A percentile compares a stretch with the other conserved stretches of the same genome.
These are phyloP conservation scores for Tenualosa ilisha DNA, from an alignment of 2,797 vertebrate species.

Conservation along the genomic window DNA sequence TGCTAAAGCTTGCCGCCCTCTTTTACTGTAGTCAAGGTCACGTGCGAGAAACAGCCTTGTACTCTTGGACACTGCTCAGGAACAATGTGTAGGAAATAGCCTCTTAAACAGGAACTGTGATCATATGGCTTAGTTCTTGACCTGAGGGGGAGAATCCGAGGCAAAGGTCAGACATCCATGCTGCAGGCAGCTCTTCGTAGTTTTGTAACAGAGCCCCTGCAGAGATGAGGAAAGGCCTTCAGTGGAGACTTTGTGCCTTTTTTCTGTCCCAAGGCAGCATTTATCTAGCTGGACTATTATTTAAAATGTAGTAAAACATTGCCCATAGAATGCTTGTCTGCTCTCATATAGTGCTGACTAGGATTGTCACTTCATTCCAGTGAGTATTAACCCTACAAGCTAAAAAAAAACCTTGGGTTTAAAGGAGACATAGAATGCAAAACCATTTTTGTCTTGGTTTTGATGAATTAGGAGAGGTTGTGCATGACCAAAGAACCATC, in stretches of 20 bases:
- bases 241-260: not conserved
- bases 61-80: not conserved
- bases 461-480: no score
- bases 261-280: not conserved
- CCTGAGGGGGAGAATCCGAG: not conserved
- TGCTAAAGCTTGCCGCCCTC: not conserved
- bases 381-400: not conserved
- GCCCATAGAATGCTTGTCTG: not conserved
- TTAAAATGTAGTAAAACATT: not conserved
- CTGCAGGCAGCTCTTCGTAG: not conserved
- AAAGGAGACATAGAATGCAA: no score
- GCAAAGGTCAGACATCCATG: not conserved
- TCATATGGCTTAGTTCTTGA: constrained; percentile 8
- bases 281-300: not conserved
- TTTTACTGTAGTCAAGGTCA: not conserved
- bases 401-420: no score
- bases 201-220: not conserved
- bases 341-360: not conserved
- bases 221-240: not conserved
- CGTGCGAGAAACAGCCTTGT: not conserved
- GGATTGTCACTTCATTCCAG: not conserved
- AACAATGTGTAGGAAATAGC: not conserved
- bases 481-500: no score
- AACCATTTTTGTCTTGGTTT: no score
- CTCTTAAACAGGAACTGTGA: not conserved